Evolutionary conservation across 1,140 invertebrate species (phyloP), one percentile per base, ranked within the genome.

Genomic region (Lasioglossum baleicum): DNA sequence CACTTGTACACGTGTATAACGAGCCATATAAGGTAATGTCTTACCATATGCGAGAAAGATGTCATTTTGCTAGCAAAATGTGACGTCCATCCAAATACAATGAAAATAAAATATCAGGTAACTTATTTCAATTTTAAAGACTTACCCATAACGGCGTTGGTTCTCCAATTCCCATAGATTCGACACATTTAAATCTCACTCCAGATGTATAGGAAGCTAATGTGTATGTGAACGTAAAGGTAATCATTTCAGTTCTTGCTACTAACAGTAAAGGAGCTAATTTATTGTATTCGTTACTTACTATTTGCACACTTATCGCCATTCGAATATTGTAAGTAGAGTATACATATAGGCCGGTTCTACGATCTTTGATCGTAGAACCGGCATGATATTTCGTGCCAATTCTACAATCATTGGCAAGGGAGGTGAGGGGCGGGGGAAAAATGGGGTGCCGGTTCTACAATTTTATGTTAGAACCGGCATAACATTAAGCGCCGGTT

Each of bases 241-340:
- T 66, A 13, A 42, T 51, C 48, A 15, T 48, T 68, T 26, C 48
- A 81, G 26, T 66, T n/a, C 5, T 20, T 58, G 20, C 0, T 58
- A n/a, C n/a, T n/a, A 58, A 58, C 8, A n/a, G 17, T n/a, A n/a
- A 0, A n/a, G 20, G n/a, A 7, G 56, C n/a, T 58, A 8, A 7
- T 4, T 56, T 17, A 13, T 48, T 64, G 71, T 72, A 76, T 53
- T 15, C 20, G 35, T 11, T 69, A 82, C 90, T 90, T 79, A 88
- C 90, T 85, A 64, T 82, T 81, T 61, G 70, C 82, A 71, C 90
- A 91, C 80, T 83, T 83, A 53, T 83, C 83, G 64, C 88, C 85
- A 82, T 90, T 88, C n/a, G 66, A 67, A 69, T 87, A 91, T 60
- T 86, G 76, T 8, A 92, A n/a, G n/a, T n/a, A n/a, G n/a, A n/a